Conservation (phyloP, 2,113 vertebrate species). For the Paraplagusia blochii region DNA sequence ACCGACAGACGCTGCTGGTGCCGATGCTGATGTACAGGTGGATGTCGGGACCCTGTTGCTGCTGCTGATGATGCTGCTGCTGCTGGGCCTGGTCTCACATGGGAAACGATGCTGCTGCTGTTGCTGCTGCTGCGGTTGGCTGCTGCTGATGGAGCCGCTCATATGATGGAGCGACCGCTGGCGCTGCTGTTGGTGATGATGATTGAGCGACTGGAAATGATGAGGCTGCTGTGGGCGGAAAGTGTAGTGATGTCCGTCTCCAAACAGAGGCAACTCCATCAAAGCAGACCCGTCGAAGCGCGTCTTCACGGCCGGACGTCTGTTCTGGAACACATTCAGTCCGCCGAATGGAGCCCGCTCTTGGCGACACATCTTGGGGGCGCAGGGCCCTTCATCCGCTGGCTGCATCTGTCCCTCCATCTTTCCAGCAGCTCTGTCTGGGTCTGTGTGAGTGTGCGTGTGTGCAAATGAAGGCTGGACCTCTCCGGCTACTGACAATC, state of each 20-base stretch:
- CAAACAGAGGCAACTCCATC: slow-evolving; percentile 85
- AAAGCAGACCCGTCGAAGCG: slow-evolving; percentile 88
- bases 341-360: slow-evolving; percentile 85
- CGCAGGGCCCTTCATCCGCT: slow-evolving; percentile 86
- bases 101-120: slow-evolving; percentile 78
- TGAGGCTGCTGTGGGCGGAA: slow-evolving; percentile 64
- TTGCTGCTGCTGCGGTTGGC: slow-evolving; percentile 74
- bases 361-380: slow-evolving; percentile 86
- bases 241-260: slow-evolving; percentile 72
- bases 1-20: slow-evolving; percentile 62
- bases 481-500: slow-evolving; percentile 82
- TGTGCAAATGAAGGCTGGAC: slow-evolving; percentile 55
- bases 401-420: slow-evolving; percentile 88
- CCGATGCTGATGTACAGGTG: slow-evolving; percentile 64
- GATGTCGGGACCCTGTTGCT: slow-evolving; percentile 72
- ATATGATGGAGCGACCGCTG: slow-evolving; percentile 61
- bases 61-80: slow-evolving; percentile 61
- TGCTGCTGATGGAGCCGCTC: slow-evolving; percentile 62
- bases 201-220: slow-evolving; percentile 71
- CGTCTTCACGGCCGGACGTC: slow-evolving; percentile 78
- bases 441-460: slow-evolving; percentile 16
- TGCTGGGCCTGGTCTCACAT: slow-evolving; percentile 79
- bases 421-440: slow-evolving; percentile 66
- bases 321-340: slow-evolving; percentile 86
- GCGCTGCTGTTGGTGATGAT: slow-evolving; percentile 64